Evolutionary conservation across 1,140 invertebrate genomes (phyloP).

Genomic region (Cyphomyrmex costatus): DNA sequence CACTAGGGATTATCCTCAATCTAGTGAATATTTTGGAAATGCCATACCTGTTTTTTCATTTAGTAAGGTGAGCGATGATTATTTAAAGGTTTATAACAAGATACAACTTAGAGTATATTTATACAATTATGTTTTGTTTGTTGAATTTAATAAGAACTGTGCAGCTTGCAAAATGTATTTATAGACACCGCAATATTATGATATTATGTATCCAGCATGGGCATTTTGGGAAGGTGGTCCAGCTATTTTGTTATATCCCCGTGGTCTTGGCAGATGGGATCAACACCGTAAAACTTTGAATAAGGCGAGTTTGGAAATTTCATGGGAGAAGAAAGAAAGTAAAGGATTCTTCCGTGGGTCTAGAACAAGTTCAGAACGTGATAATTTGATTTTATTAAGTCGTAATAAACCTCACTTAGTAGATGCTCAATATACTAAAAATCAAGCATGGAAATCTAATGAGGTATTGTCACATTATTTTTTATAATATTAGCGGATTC

Average conservation of each 20-base stretch:
- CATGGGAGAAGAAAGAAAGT: conserved; percentile 93
- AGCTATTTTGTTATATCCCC: conserved; percentile 96
- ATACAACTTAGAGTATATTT: not conserved
- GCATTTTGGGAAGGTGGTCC: conserved; percentile 99
- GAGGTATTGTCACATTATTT: conserved; percentile 85
- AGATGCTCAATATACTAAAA: conserved; percentile 98
- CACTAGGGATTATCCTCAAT: conserved; percentile 97
- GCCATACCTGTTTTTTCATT: conserved; percentile 96
- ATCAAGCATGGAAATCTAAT: conserved; percentile 99
- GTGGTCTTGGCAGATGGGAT: conserved; percentile 97
- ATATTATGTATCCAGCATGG: conserved; percentile 99
- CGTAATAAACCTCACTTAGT: conserved; percentile 92
- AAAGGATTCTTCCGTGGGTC: conserved; percentile 97
- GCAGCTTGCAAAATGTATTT: conserved; percentile 73
- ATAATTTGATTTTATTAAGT: conserved; percentile 95
- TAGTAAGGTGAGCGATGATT: conserved; percentile 92
- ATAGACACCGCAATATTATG: conserved; percentile 92
- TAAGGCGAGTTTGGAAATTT: conserved; percentile 88
- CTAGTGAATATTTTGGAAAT: conserved; percentile 89
- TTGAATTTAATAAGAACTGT: conserved; percentile 26
- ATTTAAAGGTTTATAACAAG: not conserved
- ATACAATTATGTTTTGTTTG: conserved; percentile 14
- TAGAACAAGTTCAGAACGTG: conserved; percentile 95
- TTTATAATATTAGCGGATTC: not conserved
- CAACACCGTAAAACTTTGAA: conserved; percentile 91